A percentile compares a stretch with the other conserved stretches of the same genome.
Evolutionary conservation across 2,888 invertebrate genomes (phyloP).

Genomic region (Caenorhabditis sp.): DNA sequence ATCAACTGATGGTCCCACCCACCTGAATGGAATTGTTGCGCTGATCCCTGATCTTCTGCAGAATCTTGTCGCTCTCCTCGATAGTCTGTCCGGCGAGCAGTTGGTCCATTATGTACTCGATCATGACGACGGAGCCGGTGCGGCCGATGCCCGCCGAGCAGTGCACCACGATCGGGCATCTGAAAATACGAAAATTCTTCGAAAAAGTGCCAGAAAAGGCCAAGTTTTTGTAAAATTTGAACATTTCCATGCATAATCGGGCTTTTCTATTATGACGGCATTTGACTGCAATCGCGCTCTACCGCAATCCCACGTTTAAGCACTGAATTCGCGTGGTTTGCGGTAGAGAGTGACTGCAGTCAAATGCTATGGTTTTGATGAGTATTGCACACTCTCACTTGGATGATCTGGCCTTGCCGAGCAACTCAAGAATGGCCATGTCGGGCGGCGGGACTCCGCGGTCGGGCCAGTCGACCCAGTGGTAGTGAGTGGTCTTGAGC

Average conservation of each 20-base stretch:
- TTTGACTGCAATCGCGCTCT: no score
- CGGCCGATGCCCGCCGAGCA: conserved; percentile 72
- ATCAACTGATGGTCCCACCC: no score
- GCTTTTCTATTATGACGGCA: no score
- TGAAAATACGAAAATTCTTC: no score
- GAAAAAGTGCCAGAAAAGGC: no score
- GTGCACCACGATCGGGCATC: conserved; percentile 65
- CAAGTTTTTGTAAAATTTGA: no score
- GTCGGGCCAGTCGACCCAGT: conserved; percentile 67
- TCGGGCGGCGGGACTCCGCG: conserved; percentile 62
- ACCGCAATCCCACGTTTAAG: no score
- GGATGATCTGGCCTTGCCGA: conserved; percentile 30
- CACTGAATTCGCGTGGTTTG: no score
- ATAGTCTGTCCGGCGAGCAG: conserved; percentile 42
- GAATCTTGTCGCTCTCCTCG: conserved; percentile 47
- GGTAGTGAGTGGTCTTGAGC: conserved; percentile 55
- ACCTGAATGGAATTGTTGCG: conserved; percentile 54
- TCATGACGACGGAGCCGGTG: conserved; percentile 66
- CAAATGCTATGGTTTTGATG: no score
- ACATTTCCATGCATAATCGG: no score
- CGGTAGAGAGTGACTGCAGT: no score
- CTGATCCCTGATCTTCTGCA: conserved; percentile 53
- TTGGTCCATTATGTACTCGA: conserved; percentile 62
- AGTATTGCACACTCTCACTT: no score
- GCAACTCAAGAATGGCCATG: conserved; percentile 53